Percentiles rank a stretch among this genome's conserved stretches.
Evolutionary conservation across 2,888 invertebrate species (phyloP).

Genomic region (Ormyrus labotus): DNA sequence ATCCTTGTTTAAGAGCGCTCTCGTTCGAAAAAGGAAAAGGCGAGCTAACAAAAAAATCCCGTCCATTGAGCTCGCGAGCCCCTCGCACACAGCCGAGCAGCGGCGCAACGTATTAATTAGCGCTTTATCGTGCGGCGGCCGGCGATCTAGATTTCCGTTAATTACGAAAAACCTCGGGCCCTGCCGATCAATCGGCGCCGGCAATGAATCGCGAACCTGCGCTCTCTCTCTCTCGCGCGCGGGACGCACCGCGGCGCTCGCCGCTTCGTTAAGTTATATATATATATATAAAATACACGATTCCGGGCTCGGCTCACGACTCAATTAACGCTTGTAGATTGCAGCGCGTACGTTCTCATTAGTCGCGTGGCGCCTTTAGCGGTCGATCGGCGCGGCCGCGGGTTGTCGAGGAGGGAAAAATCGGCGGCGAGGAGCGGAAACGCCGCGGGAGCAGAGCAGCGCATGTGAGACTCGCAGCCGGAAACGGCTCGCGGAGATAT

Average conservation of each 20-base stretch:
- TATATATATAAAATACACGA: slow-evolving; percentile 30
- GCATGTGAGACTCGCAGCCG: no score
- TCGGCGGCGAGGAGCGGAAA: no score
- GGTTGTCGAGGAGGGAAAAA: no score
- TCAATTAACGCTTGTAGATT: slow-evolving; percentile 41
- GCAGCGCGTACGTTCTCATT: slow-evolving; percentile 38
- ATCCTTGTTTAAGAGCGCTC: no score
- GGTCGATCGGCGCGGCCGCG: slow-evolving; percentile 3
- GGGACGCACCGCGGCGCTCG: neutral
- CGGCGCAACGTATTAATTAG: no score
- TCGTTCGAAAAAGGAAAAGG: no score
- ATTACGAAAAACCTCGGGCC: neutral
- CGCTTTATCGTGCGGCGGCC: no score
- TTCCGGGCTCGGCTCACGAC: slow-evolving; percentile 11
- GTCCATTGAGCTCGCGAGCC: no score
- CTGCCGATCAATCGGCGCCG: slow-evolving; percentile 11
- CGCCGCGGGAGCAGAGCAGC: no score
- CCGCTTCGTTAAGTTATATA: slow-evolving; percentile 30
- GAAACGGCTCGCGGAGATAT: slow-evolving; percentile 33
- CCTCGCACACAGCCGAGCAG: no score
- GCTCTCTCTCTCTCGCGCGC: no score
- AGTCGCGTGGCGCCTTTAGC: slow-evolving; percentile 50
- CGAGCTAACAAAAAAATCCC: no score
- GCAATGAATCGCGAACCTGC: slow-evolving; percentile 5
- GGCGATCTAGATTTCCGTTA: slow-evolving; percentile 17